Base-by-base conservation (phyloP, 2,888 invertebrate genomes). In the Ethmia dodecea region DNA sequence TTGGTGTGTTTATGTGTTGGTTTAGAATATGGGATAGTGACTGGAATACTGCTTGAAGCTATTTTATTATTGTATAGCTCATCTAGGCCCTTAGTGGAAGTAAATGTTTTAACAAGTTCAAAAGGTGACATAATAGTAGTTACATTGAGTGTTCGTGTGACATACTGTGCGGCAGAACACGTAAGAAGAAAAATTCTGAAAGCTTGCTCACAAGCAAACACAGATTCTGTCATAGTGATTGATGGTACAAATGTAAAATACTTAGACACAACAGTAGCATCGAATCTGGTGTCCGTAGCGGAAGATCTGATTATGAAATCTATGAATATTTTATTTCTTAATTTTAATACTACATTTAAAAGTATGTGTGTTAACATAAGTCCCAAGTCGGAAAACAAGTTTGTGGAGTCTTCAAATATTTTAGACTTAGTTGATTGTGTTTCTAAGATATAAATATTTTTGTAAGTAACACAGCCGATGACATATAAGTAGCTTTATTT, bases 151-250 rank as follows among this genome's bases (percentile, higher is more conserved):
- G 74, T 75, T 11, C 70, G 48, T 13, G 5, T 31, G 14, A 55
- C 71, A 1, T 84, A 84, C 35, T 84, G 81, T 43, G 71, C 83
- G 3, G 79, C 75, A 3, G 84, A 83, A 41, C 65, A 79, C 47
- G 47, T 81, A 1, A 60, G 83, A 14, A 49, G 60, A 31, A 40
- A 45, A 28, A 46, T 77, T 16, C 38, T 69, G 5, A 58, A 52
- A 42, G 64, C 64, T 3, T 62, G 67, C 1, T 37, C 43, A 9
- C 29, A 54, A 27, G 46, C 40, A 10, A 29, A 44, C 3, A 35
- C 42, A 2, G 55, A 64, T 24, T 47, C 61, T 10, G 36, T 68
- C 4, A 53, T 80, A 8, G 48, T 81, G 1, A 52, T 86, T 6
- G 74, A 84, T 37, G 84, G 72, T 5, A 58, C 59, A 2, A 67